These are phyloP conservation scores for Platycercus adscitus DNA, from an alignment of 2,113 vertebrate genomes.

Conservation along the genomic window DNA sequence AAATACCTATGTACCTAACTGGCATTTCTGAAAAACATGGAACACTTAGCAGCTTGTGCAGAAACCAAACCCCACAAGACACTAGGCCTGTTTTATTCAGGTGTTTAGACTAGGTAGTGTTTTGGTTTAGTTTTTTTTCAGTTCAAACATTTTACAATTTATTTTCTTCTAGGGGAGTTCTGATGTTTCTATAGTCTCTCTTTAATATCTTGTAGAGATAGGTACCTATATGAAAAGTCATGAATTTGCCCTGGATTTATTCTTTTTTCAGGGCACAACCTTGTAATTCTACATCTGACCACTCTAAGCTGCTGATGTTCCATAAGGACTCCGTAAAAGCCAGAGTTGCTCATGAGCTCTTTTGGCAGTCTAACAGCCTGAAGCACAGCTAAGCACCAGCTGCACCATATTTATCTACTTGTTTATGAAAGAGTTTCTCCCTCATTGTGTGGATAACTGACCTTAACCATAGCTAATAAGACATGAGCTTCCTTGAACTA, in stretches of 20 bases:
- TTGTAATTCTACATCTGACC: not conserved
- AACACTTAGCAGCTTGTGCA: not conserved
- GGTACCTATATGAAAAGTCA: not conserved
- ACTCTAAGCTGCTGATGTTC: not conserved
- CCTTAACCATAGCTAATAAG: slow-evolving; percentile 51
- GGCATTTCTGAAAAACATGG: not conserved
- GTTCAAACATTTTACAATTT: not conserved
- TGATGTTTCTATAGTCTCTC: not conserved
- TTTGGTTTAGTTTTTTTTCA: not conserved
- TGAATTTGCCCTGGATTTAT: rapidly evolving
- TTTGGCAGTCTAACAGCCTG: not conserved
- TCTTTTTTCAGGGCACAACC: not conserved
- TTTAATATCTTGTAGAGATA: not conserved
- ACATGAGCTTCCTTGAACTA: slow-evolving; percentile 32
- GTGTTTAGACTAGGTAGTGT: not conserved
- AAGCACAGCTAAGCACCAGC: slow-evolving; percentile 17
- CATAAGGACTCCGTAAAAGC: not conserved
- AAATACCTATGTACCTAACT: not conserved
- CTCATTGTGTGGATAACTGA: slow-evolving; percentile 62
- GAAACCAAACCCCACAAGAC: not conserved
- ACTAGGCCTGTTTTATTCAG: not conserved
- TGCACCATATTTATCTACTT: slow-evolving; percentile 55
- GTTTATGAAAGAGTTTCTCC: slow-evolving; percentile 57
- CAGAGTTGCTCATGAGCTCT: not conserved
- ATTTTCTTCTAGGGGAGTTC: not conserved